These are phyloP conservation scores for Scaptomyza graminum DNA, from an alignment of 1,140 invertebrate genomes.

Conservation along the genomic window DNA sequence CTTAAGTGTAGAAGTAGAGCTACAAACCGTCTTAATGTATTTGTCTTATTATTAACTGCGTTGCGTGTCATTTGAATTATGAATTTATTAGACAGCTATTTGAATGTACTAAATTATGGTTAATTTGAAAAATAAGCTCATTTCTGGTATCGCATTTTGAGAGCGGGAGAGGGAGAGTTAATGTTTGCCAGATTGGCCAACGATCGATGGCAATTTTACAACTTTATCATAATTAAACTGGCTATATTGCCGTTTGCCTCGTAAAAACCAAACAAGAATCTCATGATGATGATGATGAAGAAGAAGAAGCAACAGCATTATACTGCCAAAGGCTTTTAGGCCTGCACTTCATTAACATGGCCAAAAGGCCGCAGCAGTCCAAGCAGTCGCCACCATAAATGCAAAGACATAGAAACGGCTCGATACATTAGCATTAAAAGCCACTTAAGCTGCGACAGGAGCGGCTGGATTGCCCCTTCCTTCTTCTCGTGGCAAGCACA, in stretches of 20 bases:
- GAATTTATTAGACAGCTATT: conserved; percentile 60
- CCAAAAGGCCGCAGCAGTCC: conserved; percentile 8
- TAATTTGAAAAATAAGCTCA: conserved; percentile 29
- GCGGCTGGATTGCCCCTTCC: conserved; percentile 4
- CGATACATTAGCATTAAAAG: conserved; percentile 81
- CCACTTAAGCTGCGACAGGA: conserved; percentile 72
- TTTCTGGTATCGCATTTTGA: neutral
- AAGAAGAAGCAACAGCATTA: conserved; percentile 39
- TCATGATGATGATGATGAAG: conserved; percentile 7
- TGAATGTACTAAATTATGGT: conserved; percentile 42
- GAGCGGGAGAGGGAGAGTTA: neutral
- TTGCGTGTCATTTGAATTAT: conserved; percentile 61
- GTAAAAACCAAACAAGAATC: conserved; percentile 51
- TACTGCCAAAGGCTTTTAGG: conserved; percentile 45
- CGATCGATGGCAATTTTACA: conserved; percentile 62
- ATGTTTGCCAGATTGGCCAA: conserved; percentile 14
- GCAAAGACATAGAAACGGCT: conserved; percentile 26
- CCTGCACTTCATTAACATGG: conserved; percentile 63
- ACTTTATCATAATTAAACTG: conserved; percentile 74
- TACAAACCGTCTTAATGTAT: neutral
- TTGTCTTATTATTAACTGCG: conserved; percentile 26
- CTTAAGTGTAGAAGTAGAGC: no score
- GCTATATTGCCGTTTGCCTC: conserved; percentile 14
- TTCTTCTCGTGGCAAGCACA: conserved; percentile 3
- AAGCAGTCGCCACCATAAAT: conserved; percentile 4